A percentile compares a stretch with the other conserved stretches of the same genome.
Evolutionary conservation across 2,113 vertebrate genomes (phyloP).

Genomic region (Pelecanoides urinatrix): DNA sequence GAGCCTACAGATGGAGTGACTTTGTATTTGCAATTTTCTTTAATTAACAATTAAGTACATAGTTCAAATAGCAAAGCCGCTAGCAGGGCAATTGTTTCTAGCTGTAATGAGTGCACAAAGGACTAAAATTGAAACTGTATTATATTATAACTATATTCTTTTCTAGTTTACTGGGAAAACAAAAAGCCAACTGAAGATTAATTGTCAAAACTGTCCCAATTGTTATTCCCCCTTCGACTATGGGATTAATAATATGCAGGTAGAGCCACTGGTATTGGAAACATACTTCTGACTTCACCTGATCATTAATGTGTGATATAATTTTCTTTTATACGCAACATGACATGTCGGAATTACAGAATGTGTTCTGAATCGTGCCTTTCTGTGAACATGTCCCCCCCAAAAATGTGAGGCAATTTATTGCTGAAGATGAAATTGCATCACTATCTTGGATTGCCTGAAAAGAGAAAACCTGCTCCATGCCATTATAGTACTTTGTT

Average conservation of each 20-base stretch:
- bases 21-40: not conserved
- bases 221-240: not conserved
- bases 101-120: not conserved
- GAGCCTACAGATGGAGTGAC: not conserved
- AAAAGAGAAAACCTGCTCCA: not conserved
- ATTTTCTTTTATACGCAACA: conserved; percentile 33
- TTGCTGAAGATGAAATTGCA: not conserved
- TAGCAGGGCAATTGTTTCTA: not conserved
- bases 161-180: not conserved
- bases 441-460: not conserved
- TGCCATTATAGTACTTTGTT: not conserved
- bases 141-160: not conserved
- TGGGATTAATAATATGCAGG: conserved; percentile 22
- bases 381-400: not conserved
- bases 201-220: not conserved
- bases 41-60: not conserved
- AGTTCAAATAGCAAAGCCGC: not conserved
- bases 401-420: not conserved
- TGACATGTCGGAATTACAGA: not conserved
- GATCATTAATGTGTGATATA: not conserved
- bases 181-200: not conserved
- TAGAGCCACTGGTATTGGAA: not conserved
- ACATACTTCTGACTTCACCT: not conserved
- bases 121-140: not conserved
- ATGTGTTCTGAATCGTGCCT: not conserved